Evolutionary conservation across 2,797 vertebrate genomes (phyloP).

Genomic region (Tenualosa ilisha): DNA sequence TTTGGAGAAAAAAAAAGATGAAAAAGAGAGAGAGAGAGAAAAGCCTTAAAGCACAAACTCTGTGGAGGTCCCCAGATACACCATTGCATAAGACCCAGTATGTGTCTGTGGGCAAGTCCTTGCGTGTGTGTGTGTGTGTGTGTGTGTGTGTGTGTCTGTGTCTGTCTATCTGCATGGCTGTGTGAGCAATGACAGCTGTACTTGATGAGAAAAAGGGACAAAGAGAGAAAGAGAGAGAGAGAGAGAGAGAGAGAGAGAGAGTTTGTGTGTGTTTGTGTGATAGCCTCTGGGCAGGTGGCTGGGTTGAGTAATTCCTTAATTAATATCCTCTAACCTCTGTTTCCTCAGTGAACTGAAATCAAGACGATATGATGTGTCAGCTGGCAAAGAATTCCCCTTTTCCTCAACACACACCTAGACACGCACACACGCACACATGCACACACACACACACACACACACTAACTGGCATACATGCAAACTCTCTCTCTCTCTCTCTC

Average conservation of each 20-base stretch:
- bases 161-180: neutral
- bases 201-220: too few species aligned
- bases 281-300: neutral
- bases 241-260: too few species aligned
- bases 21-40: constrained; percentile 16
- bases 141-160: neutral
- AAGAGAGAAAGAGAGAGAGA: too few species aligned
- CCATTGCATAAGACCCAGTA: neutral
- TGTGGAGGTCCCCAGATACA: neutral
- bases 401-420: neutral
- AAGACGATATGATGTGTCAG: neutral
- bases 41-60: constrained; percentile 5
- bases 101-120: neutral
- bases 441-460: neutral
- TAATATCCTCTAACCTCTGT: neutral
- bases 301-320: neutral
- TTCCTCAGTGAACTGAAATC: neutral
- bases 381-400: neutral
- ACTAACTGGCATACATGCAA: neutral
- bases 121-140: neutral
- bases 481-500: neutral
- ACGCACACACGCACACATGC: neutral
- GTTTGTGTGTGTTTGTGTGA: neutral
- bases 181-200: too few species aligned
- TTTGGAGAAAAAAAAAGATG: constrained; percentile 10